These are phyloP conservation scores for Acleris cristana DNA, from an alignment of 2,888 invertebrate genomes.

Conservation along the genomic window DNA sequence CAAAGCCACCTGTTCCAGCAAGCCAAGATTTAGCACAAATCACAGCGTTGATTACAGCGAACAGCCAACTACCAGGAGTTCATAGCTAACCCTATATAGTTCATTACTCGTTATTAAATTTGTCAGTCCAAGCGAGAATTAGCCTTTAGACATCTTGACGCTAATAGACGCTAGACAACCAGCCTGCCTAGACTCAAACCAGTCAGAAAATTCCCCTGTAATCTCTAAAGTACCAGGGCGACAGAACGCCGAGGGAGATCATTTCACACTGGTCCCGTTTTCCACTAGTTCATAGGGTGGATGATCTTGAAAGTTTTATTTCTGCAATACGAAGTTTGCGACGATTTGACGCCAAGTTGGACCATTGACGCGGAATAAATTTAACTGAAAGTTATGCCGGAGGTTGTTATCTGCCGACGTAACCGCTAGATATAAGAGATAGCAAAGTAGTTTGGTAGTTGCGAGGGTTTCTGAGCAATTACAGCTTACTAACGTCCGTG, in stretches of 20 bases:
- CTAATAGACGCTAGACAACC: slow-evolving; percentile 65
- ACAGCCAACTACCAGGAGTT: slow-evolving; percentile 21
- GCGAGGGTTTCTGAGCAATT: no score
- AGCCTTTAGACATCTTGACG: slow-evolving; percentile 62
- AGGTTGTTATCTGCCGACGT: slow-evolving; percentile 1
- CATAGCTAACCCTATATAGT: slow-evolving; percentile 45
- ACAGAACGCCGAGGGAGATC: slow-evolving; percentile 44
- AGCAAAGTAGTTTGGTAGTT: no score
- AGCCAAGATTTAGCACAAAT: background rate
- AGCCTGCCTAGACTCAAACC: slow-evolving; percentile 45
- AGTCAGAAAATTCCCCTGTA: slow-evolving; percentile 39
- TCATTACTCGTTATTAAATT: slow-evolving; percentile 69
- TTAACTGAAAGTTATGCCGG: slow-evolving; percentile 8
- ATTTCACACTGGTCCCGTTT: slow-evolving; percentile 49
- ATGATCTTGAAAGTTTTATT: slow-evolving; percentile 63
- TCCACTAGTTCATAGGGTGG: slow-evolving; percentile 54
- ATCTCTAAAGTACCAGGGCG: slow-evolving; percentile 37
- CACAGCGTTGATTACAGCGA: slow-evolving; percentile 24
- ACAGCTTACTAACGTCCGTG: no score
- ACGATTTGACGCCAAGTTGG: slow-evolving; percentile 23
- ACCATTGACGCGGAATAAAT: slow-evolving; percentile 22
- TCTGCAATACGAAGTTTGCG: slow-evolving; percentile 41
- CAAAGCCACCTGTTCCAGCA: background rate
- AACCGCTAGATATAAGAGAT: background rate
- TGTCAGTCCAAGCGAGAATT: slow-evolving; percentile 68